These are phyloP conservation scores for Caenorhabditis virilis DNA, from an alignment of 2,888 invertebrate genomes.

Conservation along the genomic window DNA sequence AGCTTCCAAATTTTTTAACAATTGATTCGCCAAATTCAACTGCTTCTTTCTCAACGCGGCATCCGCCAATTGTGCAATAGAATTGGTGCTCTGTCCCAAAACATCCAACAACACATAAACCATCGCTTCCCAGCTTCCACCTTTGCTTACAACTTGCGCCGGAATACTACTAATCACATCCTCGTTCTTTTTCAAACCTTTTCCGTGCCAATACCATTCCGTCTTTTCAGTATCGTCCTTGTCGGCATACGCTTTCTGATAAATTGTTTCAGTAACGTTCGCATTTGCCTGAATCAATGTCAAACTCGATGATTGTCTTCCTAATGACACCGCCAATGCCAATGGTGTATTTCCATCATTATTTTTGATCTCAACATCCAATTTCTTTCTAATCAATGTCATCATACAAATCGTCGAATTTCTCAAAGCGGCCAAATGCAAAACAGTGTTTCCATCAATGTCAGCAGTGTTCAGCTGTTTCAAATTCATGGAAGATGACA, in stretches of 20 bases:
- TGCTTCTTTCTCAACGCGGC: conserved; percentile 37
- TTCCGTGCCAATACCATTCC: conserved; percentile 34
- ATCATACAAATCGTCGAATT: conserved; percentile 61
- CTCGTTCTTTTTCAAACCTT: conserved; percentile 7
- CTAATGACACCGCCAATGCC: conserved; percentile 67
- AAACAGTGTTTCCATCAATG: conserved; percentile 68
- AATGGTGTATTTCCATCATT: conserved; percentile 35
- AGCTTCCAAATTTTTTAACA: conserved; percentile 42
- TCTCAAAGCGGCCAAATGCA: conserved; percentile 70
- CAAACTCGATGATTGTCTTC: conserved; percentile 64
- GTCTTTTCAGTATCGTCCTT: conserved; percentile 2
- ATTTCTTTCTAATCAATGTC: conserved; percentile 45
- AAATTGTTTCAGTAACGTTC: conserved; percentile 15
- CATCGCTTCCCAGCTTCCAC: conserved; percentile 49
- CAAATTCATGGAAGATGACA: conserved; percentile 32
- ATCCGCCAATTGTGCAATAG: conserved; percentile 34
- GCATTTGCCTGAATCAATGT: conserved; percentile 55
- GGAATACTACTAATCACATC: conserved; percentile 26
- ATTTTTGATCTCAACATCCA: conserved; percentile 35
- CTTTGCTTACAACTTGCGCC: conserved; percentile 38
- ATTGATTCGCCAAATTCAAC: conserved; percentile 45
- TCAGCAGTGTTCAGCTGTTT: conserved; percentile 36
- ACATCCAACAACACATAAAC: conserved; percentile 71
- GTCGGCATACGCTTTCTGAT: neutral
- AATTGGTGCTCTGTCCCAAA: conserved; percentile 62